phyloP scores from a whole-genome alignment of 2,113 vertebrate species.

The Peromyscus maniculatus region DNA sequence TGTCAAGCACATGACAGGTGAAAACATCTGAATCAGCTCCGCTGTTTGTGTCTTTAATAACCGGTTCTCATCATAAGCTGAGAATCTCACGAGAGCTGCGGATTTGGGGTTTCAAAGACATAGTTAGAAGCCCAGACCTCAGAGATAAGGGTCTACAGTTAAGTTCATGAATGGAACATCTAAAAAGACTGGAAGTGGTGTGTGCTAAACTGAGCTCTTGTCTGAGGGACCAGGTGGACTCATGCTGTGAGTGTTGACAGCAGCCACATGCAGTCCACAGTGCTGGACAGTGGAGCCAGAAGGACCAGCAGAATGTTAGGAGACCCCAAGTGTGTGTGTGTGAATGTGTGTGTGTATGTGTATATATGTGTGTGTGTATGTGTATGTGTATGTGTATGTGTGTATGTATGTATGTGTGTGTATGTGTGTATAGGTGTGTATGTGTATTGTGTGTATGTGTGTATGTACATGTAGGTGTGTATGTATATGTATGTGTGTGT shows the following conservation, averaged over 20 bases:
- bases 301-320: rapidly evolving
- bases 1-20: background rate
- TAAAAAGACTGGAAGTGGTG: conserved; percentile 8
- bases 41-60: background rate
- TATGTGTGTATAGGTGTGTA: no score
- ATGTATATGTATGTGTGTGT: no score
- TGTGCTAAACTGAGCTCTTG: background rate
- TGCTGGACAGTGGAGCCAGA: background rate
- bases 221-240: background rate
- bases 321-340: background rate
- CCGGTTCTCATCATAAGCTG: background rate
- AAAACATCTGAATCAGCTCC: background rate
- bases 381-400: no score
- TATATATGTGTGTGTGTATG: no score
- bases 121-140: conserved; percentile 31
- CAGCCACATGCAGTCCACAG: background rate
- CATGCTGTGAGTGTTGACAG: background rate
- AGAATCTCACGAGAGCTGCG: conserved; percentile 42
- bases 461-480: no score
- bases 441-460: no score
- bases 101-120: conserved; percentile 20
- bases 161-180: background rate
- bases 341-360: background rate
- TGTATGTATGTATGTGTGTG: no score
- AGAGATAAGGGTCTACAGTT: background rate